phyloP scores from a whole-genome alignment of 2,113 vertebrate species.

The Ptilorrhoa leucosticta region DNA sequence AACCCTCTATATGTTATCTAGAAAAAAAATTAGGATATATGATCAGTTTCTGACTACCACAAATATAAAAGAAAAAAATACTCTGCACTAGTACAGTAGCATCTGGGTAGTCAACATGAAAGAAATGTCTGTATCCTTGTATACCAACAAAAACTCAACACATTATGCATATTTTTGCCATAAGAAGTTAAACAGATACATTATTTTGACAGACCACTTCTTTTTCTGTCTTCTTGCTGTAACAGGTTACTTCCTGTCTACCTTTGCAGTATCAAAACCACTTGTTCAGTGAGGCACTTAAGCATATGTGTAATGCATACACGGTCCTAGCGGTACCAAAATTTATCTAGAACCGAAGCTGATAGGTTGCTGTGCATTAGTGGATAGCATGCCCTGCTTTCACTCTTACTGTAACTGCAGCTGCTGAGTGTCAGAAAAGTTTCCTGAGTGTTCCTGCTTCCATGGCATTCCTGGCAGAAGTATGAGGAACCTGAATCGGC shows the following conservation, averaged over 20 bases:
- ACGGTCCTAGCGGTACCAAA: neutral
- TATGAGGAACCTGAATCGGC: neutral
- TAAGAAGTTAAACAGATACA: neutral
- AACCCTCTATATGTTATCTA: neutral
- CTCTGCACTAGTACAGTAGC: neutral
- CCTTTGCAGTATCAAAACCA: neutral
- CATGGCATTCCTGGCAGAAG: neutral
- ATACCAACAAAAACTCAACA: neutral
- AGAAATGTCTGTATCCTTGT: neutral
- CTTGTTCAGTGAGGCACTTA: neutral
- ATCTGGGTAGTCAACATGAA: neutral
- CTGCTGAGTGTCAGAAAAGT: neutral
- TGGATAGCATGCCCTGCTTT: neutral
- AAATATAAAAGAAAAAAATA: neutral
- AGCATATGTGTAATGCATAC: neutral
- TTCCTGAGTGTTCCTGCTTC: neutral
- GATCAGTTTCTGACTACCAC: neutral
- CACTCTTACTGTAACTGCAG: neutral
- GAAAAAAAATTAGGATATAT: neutral
- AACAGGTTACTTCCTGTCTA: neutral
- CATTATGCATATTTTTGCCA: neutral
- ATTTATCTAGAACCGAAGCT: neutral
- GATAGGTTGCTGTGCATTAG: neutral
- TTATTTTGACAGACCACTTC: neutral
- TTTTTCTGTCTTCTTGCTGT: neutral